A percentile compares a stretch with the other conserved stretches of the same genome.
Conservation (phyloP, 2,797 vertebrate genomes). For the Margarornis squamiger region DNA sequence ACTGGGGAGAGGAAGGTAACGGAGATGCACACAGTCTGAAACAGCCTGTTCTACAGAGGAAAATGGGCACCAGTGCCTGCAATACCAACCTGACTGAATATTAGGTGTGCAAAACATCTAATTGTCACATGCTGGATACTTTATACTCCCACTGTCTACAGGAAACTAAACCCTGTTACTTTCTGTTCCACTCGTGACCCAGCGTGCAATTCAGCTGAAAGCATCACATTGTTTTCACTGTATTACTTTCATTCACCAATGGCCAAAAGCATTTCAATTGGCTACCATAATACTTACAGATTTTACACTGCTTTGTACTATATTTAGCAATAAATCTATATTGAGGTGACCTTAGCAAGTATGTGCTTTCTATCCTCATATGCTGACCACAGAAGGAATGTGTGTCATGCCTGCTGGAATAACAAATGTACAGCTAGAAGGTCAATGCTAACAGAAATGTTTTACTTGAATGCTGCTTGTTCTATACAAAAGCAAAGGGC, state of each 20-base stretch:
- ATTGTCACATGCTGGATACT: neutral
- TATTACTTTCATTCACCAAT: neutral
- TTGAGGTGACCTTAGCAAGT: neutral
- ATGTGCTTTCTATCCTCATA: neutral
- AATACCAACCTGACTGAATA: fast-evolving
- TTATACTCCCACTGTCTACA: neutral
- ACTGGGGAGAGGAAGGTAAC: neutral
- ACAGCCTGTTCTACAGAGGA: neutral
- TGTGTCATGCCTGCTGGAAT: neutral
- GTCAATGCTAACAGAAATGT: neutral
- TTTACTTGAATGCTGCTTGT: neutral
- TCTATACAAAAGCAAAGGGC: neutral
- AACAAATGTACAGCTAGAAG: neutral
- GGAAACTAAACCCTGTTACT: neutral
- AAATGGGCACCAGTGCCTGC: neutral
- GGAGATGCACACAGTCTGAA: neutral
- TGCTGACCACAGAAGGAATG: neutral
- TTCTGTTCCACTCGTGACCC: neutral
- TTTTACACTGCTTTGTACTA: neutral
- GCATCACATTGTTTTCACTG: neutral
- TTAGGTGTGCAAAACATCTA: neutral
- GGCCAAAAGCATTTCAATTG: neutral
- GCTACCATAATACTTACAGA: neutral
- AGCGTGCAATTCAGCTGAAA: neutral
- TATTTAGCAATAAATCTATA: neutral